Base-by-base conservation (phyloP, 2,888 invertebrate genomes). In the Allygus modestus region DNA sequence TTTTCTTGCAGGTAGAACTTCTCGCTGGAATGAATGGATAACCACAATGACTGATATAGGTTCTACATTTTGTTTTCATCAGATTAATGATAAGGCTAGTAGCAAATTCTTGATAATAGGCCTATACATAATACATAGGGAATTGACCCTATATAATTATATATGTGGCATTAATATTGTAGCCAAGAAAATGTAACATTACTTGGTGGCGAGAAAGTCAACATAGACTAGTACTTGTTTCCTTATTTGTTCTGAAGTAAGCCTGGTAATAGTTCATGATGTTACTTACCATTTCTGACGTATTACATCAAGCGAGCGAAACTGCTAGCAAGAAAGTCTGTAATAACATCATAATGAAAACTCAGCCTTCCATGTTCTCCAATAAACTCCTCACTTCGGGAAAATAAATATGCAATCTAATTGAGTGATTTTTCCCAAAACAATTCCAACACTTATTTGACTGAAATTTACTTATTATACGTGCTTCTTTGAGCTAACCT, bases 211-310 rank as follows among this genome's bases (percentile, higher is more conserved):
- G n/a, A n/a, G n/a, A n/a, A n/a, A n/a, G n/a, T n/a, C n/a, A n/a
- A n/a, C n/a, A n/a, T n/a, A n/a, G n/a, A n/a, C n/a, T n/a, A n/a
- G n/a, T n/a, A n/a, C n/a, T n/a, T n/a, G n/a, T 17, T 46, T 46
- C 46, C 46, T 46, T 46, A 46, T 46, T 46, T 17, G 46, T 46
- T 46, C 46, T 17, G n/a, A 46, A 17, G 46, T 46, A 46, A 2
- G 17, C n/a, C 12, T 46, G 46, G n/a, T 46, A 46, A 46, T 46
- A 12, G 46, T 12, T 46, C 46, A 46, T 46, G 46, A 46, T 12
- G 46, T 46, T 46, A 46, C 46, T 46, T 46, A 46, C 46, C 46
- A 46, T 46, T 46, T 46, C n/a, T 46, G 46, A 46, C 12, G n/a
- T 17, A 9, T 46, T 37, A 37, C 12, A 9, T 9, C 46, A 46